phyloP scores from a whole-genome alignment of 2,888 invertebrate genomes.

The Phaedon cochleariae region DNA sequence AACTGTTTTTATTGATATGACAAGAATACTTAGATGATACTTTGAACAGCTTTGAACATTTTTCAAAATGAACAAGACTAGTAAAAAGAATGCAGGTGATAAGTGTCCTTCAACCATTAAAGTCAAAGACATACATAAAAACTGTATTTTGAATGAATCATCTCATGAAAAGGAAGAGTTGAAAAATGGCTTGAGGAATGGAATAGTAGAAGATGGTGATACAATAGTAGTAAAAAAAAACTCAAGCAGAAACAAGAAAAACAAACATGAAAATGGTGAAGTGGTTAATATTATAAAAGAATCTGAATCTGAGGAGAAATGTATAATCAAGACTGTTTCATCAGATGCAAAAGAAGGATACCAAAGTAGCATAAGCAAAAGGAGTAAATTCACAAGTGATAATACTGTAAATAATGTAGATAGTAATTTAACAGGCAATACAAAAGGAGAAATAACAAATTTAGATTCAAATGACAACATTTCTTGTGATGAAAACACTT shows the following conservation, averaged over 20 bases:
- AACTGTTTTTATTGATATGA: constrained; percentile 31
- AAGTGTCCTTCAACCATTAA: constrained; percentile 48
- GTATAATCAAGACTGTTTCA: constrained; percentile 24
- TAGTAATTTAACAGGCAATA: constrained; percentile 42
- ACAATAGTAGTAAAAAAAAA: constrained; percentile 31
- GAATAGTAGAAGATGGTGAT: constrained; percentile 39
- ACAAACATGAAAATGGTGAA: constrained; percentile 38
- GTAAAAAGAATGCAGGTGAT: constrained; percentile 45
- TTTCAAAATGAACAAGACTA: constrained; percentile 47
- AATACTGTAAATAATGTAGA: constrained; percentile 44
- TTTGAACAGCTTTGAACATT: constrained; percentile 25
- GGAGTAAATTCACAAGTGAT: constrained; percentile 35
- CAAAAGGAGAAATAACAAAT: constrained; percentile 42
- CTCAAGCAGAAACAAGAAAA: constrained; percentile 43
- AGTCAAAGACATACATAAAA: constrained; percentile 39
- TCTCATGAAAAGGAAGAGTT: constrained; percentile 30
- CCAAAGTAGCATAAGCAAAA: constrained; percentile 44
- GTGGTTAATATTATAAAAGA: constrained; percentile 31
- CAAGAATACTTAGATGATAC: constrained; percentile 19
- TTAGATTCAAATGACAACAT: constrained; percentile 50
- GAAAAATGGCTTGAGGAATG: constrained; percentile 49
- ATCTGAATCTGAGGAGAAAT: constrained; percentile 30
- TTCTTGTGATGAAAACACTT: constrained; percentile 43
- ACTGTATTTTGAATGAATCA: constrained; percentile 39
- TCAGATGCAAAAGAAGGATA: constrained; percentile 28